Evolutionary conservation across 2,113 vertebrate genomes (phyloP).

Genomic region (Pterocles burchelli): DNA sequence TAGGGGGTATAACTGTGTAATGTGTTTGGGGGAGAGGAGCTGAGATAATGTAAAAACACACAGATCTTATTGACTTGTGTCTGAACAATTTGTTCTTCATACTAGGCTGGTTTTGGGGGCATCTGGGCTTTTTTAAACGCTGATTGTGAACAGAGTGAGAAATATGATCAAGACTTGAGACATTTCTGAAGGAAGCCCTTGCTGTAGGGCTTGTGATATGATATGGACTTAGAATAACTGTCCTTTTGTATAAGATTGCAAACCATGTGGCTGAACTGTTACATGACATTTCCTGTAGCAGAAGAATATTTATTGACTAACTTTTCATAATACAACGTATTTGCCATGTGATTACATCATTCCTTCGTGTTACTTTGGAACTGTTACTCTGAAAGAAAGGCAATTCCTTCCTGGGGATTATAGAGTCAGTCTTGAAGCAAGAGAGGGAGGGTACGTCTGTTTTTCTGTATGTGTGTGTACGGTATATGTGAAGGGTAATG

Average conservation of each 20-base stretch:
- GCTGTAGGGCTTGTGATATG: background rate
- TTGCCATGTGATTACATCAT: slow-evolving; percentile 62
- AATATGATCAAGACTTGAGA: background rate
- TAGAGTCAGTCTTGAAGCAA: slow-evolving; percentile 28
- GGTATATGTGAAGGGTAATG: slow-evolving; percentile 55
- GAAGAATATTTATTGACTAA: slow-evolving; percentile 70
- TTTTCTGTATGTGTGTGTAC: slow-evolving; percentile 32
- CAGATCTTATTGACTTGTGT: background rate
- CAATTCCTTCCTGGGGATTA: background rate
- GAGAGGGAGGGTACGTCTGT: slow-evolving; percentile 8
- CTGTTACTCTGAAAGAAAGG: slow-evolving; percentile 54
- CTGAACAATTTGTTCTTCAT: background rate
- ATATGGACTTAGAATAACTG: slow-evolving; percentile 40
- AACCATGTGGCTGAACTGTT: slow-evolving; percentile 68
- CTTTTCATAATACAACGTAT: slow-evolving; percentile 61
- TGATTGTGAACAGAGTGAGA: background rate
- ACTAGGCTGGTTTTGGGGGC: slow-evolving; percentile 7
- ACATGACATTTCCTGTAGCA: slow-evolving; percentile 76
- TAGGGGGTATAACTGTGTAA: background rate
- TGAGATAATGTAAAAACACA: background rate
- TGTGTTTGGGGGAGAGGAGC: background rate
- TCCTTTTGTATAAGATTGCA: slow-evolving; percentile 61
- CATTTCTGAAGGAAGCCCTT: slow-evolving; percentile 3
- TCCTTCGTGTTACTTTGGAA: slow-evolving; percentile 63
- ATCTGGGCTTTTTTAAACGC: background rate